phyloP scores from a whole-genome alignment of 2,113 vertebrate genomes.

The Mustelus asterias region DNA sequence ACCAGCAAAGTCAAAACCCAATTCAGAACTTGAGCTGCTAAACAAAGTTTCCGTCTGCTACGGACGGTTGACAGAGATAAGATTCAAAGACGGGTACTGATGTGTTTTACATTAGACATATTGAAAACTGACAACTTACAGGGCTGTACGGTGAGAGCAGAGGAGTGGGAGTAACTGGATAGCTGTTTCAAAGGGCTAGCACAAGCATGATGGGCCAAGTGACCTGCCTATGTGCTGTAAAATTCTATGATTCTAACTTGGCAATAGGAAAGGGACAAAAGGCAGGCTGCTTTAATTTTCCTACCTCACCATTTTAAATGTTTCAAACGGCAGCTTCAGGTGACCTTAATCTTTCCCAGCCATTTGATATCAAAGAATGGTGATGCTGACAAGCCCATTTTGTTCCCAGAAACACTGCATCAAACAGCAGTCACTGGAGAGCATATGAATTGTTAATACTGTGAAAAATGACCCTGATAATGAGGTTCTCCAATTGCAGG shows the following conservation, averaged over 20 bases:
- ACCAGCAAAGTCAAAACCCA: neutral
- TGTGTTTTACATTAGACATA: neutral
- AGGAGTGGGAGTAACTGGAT: neutral
- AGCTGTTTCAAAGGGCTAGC: neutral
- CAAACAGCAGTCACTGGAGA: neutral
- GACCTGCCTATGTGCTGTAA: neutral
- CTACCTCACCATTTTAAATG: neutral
- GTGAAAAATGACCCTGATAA: conserved; percentile 31
- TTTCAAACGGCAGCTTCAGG: neutral
- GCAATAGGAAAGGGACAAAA: neutral
- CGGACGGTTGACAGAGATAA: neutral
- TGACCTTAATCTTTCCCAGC: neutral
- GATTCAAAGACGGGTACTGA: neutral
- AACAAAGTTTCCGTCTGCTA: neutral
- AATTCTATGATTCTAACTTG: neutral
- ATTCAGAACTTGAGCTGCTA: neutral
- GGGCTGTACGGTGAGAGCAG: neutral
- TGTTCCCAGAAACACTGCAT: neutral
- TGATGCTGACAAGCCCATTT: neutral
- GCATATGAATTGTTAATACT: conserved; percentile 19
- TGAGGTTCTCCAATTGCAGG: neutral
- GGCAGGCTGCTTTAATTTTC: neutral
- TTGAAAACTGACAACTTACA: neutral
- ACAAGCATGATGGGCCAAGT: neutral
- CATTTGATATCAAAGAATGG: neutral